Evolutionary conservation across 2,888 invertebrate genomes (phyloP), one percentile per base, ranked within the genome.

Genomic region (Nephrotoma flavescens): DNA sequence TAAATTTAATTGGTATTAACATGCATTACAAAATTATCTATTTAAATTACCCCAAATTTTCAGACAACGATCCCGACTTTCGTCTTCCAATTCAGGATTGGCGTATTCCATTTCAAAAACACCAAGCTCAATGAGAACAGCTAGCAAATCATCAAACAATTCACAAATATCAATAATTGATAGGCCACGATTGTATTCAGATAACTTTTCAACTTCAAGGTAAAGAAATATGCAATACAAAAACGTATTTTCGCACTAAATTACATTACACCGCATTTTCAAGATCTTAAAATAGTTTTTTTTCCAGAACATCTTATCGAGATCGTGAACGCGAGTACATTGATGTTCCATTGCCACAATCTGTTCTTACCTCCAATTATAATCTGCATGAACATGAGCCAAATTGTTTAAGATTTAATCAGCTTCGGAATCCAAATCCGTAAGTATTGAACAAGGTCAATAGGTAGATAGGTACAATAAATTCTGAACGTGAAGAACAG

Each of bases 341-440:
- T 47, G 92, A 92, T 89, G 92, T 92, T 86, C 92, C 92, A 87
- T 89, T 92, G 87, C 91, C 92, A 86, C 91, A 92, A 89, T 91
- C 91, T 41, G 90, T 92, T 83, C 89, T 90, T 45, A 91, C 90
- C 88, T 89, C 89, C 4, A 89, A 89, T 15, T 89, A 89, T 9
- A 88, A 87, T 87, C 57, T 88, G 41, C 87, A 88, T 88, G 93
- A 93, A 87, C 93, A 93, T 87, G 93, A 93, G 88, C 91, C 92
- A 86, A 91, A 92, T 90, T 93, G 93, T 88, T 92, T 93, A 86
- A 92, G 93, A 88, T 93, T 92, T 88, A 93, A 93, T 88, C 93
- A 93, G 88, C 91, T 93, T 86, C 92, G 93, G 1, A 89, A 92
- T 88, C 92, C 92, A 87, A 88, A 87, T 41, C 87, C 86, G 88